These are phyloP conservation scores for Meloidogyne hapla DNA, from an alignment of 1,140 invertebrate genomes.

Conservation along the genomic window DNA sequence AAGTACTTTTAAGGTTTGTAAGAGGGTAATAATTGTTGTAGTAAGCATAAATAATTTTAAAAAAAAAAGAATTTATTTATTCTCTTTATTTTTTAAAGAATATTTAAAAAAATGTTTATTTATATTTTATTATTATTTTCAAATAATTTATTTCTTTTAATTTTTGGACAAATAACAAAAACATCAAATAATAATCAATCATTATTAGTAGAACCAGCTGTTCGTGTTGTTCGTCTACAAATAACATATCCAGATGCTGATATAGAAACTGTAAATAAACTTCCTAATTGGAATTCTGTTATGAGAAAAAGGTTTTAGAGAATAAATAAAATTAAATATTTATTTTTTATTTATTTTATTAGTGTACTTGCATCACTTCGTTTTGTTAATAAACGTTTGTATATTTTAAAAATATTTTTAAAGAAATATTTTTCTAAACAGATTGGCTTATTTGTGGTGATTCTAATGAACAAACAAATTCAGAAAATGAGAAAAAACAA, in stretches of 20 bases:
- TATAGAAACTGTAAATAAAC: constrained; percentile 34
- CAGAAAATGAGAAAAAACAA: constrained; percentile 5
- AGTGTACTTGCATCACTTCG: constrained; percentile 57
- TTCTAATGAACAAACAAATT: constrained; percentile 34
- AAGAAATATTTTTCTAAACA: not conserved
- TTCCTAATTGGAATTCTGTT: constrained; percentile 54
- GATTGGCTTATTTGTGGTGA: constrained; percentile 54
- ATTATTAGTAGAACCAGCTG: constrained; percentile 39
- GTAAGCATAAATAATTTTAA: too few relatives aligned
- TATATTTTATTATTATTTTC: constrained; percentile 6
- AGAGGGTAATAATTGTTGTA: too few relatives aligned
- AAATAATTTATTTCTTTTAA: not conserved
- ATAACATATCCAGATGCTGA: constrained; percentile 46
- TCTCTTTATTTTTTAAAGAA: not conserved
- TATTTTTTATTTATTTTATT: not conserved
- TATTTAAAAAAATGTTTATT: not conserved
- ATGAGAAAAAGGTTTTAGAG: constrained; percentile 49
- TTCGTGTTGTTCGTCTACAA: constrained; percentile 46
- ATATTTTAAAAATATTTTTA: constrained; percentile 10
- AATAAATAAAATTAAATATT: not conserved
- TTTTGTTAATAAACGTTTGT: constrained; percentile 63
- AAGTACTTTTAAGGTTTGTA: too few relatives aligned
- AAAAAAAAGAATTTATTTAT: too few relatives aligned
- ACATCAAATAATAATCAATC: not conserved
- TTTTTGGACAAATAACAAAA: not conserved